Base-by-base conservation (phyloP, 1,140 invertebrate genomes). In the Drosophila eugracilis region DNA sequence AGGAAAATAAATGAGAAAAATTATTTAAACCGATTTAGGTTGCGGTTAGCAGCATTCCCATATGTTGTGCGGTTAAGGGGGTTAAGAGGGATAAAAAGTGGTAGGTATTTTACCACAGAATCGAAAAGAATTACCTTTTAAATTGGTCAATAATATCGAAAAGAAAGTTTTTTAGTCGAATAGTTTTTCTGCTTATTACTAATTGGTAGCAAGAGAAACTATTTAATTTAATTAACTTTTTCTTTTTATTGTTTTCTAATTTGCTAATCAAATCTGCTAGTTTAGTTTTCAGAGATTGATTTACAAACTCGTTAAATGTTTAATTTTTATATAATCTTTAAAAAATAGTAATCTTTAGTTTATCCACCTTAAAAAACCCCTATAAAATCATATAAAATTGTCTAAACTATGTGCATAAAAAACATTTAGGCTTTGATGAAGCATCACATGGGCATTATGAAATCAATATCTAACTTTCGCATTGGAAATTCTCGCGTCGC, bases 21-120 rank as follows among this genome's bases (percentile, higher is more conserved):
- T 63, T 73, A 74, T 73, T 73, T 62, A 73, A 73, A 73, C 70
- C 32, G 48, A 62, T 73, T 72, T 66, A 22, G 63, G 45, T 67
- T 66, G 59, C 17, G 58, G 58, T 48, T 50, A 17, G 17, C 26
- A 44, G 19, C 37, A 24, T 19, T 48, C 3, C 42, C 39, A 66
- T 67, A 67, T 67, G 62, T 41, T 48, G 32, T 66, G 59, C 26
- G 63, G 44, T 67, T 26, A 24, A n/a, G n/a, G 44, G n/a, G 21
- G 44, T 5, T 17, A 44, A 34, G 5, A 17, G 26, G 32, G 15
- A 65, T 42, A 39, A 58, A 45, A 42, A 54, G 32, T 7, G 36
- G 26, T 45, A 9, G 1, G 28, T 17, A 48, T 17, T 24, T 26
- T 12, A 17, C 26, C 26, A 14, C 26, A 57, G 22, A 32, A 2